Base-by-base conservation (phyloP, 92 coral and sea anemone genomes). In the Bergia puertoricense region DNA sequence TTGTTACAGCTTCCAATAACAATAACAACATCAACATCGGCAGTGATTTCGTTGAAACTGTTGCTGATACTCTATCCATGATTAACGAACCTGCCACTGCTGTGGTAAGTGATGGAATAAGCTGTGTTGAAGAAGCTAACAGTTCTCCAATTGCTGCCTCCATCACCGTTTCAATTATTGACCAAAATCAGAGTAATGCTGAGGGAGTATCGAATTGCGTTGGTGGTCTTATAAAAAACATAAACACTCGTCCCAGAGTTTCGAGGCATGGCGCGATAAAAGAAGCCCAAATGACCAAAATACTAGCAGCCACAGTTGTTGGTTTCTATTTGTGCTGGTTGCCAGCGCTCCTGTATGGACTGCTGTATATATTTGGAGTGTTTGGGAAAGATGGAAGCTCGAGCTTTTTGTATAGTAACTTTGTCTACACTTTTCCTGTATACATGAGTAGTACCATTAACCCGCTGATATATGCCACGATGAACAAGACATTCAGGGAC, bases 281-380 rank as follows among this genome's bases (percentile, higher is more conserved):
- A 16, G 85, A 81, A 81, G 73, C 50, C 50, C 59, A 81, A 38
- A 57, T 81, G 44, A 81, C 85, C 14, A 81, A 81, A 81, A 18
- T 81, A 13, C 44, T 81, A 40, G 85, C 85, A 81, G 74, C 30
- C 5, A 81, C 85, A 57, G 74, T 81, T 36, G 73, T 59, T 59
- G 85, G 73, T 20, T 81, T 81, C 56, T 81, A 81, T 65, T 1
- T 81, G 38, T 81, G 85, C 2, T 81, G 85, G 85, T 54, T 81
- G 30, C 85, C 85, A 4, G 85, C 20, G 6, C 9, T 81, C 16
- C 8, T 81, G 5, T 81, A 81, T 39, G 85, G 85, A 62, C 6
- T 81, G 4, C 74, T 81, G 6, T 81, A 81, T 42, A 2, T 62
- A 8, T 37, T 39, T 62, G 85, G 85, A n/a, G 85, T 18, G 5